Conservation (phyloP, 2,797 vertebrate genomes). For the Nothura maculosa region DNA sequence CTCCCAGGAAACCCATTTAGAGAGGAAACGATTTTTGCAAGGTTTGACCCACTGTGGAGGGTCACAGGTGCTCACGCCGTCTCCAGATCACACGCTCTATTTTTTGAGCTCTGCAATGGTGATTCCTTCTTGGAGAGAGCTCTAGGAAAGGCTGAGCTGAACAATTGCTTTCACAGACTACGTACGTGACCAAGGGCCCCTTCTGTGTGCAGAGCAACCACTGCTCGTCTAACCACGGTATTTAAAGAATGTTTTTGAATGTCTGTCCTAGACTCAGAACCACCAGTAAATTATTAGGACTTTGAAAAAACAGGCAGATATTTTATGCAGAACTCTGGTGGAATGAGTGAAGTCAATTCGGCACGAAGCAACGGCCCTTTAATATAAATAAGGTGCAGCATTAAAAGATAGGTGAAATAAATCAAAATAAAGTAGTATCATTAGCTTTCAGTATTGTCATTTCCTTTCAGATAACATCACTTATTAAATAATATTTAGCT, state of each 20-base stretch:
- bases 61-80: accelerated
- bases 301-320: background rate
- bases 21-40: background rate
- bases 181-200: background rate
- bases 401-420: background rate
- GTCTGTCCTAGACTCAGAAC: background rate
- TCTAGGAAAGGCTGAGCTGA: background rate
- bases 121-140: no score
- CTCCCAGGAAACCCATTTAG: background rate
- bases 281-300: background rate
- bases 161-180: background rate
- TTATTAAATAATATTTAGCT: background rate
- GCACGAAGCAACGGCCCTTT: background rate
- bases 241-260: background rate
- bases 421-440: background rate
- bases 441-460: background rate
- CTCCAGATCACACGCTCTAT: background rate
- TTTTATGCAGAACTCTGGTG: background rate
- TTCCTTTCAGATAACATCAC: background rate
- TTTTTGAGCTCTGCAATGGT: background rate
- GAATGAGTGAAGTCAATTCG: background rate
- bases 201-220: background rate
- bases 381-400: background rate
- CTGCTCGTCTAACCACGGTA: background rate
- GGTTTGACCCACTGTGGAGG: background rate